Conservation (phyloP, 92 coral and sea anemone genomes). For the Montipora capitata region DNA sequence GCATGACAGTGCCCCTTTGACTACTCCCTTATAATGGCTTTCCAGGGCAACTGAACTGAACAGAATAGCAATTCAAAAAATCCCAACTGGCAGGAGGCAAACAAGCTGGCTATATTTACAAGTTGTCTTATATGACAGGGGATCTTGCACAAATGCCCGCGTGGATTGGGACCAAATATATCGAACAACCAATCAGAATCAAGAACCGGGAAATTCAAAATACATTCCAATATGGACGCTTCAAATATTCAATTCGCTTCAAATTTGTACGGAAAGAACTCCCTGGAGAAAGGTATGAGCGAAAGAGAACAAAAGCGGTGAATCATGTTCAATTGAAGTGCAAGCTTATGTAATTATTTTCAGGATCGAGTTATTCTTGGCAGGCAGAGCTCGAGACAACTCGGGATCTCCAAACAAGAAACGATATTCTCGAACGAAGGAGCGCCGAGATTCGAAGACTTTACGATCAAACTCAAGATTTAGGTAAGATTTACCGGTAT, state of each 20-base stretch:
- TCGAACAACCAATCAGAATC: conserved; percentile 66
- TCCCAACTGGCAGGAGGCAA: too few species aligned
- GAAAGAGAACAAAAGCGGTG: too few species aligned
- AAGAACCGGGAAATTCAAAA: conserved; percentile 70
- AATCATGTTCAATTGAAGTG: too few species aligned
- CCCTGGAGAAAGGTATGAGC: background rate
- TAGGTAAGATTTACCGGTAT: conserved; percentile 4
- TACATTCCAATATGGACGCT: conserved; percentile 73
- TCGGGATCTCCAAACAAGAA: conserved; percentile 32
- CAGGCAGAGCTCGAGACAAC: conserved; percentile 24
- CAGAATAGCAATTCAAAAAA: too few species aligned
- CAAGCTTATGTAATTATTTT: background rate
- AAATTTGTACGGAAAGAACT: background rate
- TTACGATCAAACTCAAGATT: conserved; percentile 42
- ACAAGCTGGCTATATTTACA: too few species aligned
- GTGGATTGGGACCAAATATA: conserved; percentile 14
- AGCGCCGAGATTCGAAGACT: conserved; percentile 63
- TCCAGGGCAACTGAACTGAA: too few species aligned
- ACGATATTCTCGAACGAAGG: conserved; percentile 70
- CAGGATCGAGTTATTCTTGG: conserved; percentile 61
- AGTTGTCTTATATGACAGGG: too few species aligned
- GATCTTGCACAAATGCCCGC: too few species aligned
- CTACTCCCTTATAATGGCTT: too few species aligned
- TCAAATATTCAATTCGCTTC: conserved; percentile 21
- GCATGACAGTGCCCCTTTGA: too few species aligned